Base-by-base conservation (phyloP, 2,113 vertebrate genomes). In the Cyprinodon brontotheroides region DNA sequence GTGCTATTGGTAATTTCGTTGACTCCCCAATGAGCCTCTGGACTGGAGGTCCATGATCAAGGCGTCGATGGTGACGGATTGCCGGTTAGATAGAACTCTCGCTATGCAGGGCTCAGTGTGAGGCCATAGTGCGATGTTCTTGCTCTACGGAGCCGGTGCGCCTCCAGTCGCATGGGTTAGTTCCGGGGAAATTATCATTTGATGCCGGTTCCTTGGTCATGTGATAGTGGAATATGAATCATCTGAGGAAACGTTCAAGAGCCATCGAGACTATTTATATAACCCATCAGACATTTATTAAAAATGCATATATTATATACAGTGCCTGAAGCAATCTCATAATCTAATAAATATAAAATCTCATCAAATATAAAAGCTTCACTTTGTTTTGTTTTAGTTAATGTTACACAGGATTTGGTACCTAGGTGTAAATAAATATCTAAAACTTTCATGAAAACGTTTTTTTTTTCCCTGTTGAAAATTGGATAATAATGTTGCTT, bases 1-100 rank as follows among this genome's bases (percentile, higher is more conserved):
- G 84, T 85, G 89, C 84, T 94, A 91, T 75, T 93, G 88, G 84
- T 77, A 88, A 86, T 72, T 89, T 80, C 86, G 87, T 87, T 91
- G 86, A 81, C 89, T 87, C 90, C 91, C 75, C 75, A 81, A 87
- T 84, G 85, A 92, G 83, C 93, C 92, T 89, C 89, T 91, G 91
- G 93, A 93, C 92, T 89, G 87, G 86, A 81, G 93, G 91, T 94
- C 93, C 94, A 95, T 95, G 86, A 87, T 94, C 87, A 94, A 93
- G 92, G 92, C 92, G 92, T 88, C 89, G 94, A 95, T 95, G 94
- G 93, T 89, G 89, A 90, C 89, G 94, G 94, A 95, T 95, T 94
- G 90, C 91, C 89, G 88, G 87, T 85, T 61, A 81, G 40, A 86
- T 92, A 88, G 61, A 90, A 89, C 92, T 87, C 90, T 79, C 70